phyloP scores from a whole-genome alignment of 2,113 vertebrate genomes.

The Serilophus lunatus region DNA sequence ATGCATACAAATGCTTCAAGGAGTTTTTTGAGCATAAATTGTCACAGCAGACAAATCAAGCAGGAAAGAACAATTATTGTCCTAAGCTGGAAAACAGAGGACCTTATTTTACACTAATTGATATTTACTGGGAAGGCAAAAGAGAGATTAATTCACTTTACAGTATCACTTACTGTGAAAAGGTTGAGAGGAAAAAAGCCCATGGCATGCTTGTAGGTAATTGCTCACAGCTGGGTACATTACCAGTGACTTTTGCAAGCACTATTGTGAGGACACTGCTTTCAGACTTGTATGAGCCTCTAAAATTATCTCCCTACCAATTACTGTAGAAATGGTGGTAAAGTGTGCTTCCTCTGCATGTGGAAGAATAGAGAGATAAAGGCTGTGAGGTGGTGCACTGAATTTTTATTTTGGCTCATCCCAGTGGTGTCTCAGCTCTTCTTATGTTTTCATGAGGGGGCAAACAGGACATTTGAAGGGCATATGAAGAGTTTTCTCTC shows the following conservation, averaged over 20 bases:
- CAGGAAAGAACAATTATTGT: slow-evolving; percentile 5
- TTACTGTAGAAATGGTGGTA: not conserved
- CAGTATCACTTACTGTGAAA: not conserved
- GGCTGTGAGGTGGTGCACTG: not conserved
- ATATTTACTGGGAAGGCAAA: not conserved
- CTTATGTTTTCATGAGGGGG: no score
- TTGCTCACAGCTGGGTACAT: not conserved
- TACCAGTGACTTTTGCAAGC: not conserved
- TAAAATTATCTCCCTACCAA: slow-evolving; percentile 16
- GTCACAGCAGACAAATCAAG: not conserved
- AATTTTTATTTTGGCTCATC: slow-evolving; percentile 16
- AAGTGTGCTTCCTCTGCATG: not conserved
- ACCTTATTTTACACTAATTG: slow-evolving; percentile 24
- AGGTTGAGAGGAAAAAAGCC: not conserved
- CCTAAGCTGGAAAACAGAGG: not conserved
- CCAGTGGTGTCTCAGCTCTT: not conserved
- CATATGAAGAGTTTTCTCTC: not conserved
- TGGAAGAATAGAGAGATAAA: not conserved
- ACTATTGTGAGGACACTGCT: not conserved
- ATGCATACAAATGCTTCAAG: not conserved
- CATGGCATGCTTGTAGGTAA: not conserved
- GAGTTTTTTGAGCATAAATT: slow-evolving; percentile 2
- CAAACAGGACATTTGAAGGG: not conserved
- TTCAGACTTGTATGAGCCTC: not conserved
- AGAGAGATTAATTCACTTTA: slow-evolving; percentile 15